Percentiles rank a stretch among this genome's conserved stretches.
Conservation (phyloP, 1,140 invertebrate species). For the Zaprionus davidi region DNA sequence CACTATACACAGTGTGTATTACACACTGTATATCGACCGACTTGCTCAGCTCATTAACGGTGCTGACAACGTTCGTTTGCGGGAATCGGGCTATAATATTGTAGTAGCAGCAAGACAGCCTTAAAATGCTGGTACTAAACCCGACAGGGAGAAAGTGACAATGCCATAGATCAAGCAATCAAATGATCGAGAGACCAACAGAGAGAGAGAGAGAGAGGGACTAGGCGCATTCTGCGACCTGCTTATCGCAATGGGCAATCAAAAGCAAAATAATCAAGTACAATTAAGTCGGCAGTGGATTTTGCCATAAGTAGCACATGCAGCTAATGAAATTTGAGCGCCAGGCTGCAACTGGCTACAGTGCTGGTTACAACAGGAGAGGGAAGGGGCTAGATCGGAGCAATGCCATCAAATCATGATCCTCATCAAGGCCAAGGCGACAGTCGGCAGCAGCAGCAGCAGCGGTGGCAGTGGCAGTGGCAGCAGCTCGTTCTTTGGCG, state of each 20-base stretch:
- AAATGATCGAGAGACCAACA: neutral
- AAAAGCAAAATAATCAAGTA: slow-evolving; percentile 43
- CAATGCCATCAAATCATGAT: slow-evolving; percentile 59
- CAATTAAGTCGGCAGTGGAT: slow-evolving; percentile 39
- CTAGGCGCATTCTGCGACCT: slow-evolving; percentile 7
- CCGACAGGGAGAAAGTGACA: neutral
- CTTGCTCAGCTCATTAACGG: neutral
- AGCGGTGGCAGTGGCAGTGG: slow-evolving; percentile 23
- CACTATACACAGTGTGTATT: neutral
- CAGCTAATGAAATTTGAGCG: slow-evolving; percentile 73
- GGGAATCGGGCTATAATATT: neutral
- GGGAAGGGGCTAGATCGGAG: slow-evolving; percentile 4
- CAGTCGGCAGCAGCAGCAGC: slow-evolving; percentile 49
- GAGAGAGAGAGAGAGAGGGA: neutral
- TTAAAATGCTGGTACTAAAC: slow-evolving; percentile 9
- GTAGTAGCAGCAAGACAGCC: neutral
- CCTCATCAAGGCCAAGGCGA: slow-evolving; percentile 61
- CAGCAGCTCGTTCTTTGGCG: slow-evolving; percentile 25
- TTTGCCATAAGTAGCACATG: slow-evolving; percentile 66
- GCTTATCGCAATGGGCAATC: slow-evolving; percentile 42
- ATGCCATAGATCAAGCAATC: slow-evolving; percentile 8
- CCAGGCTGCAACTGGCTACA: slow-evolving; percentile 15
- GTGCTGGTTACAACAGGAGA: neutral
- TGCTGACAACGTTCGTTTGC: neutral
- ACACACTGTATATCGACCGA: neutral